Evolutionary conservation across 2,888 invertebrate species (phyloP), one percentile per base, ranked within the genome.

Genomic region (Lissonota sp.): DNA sequence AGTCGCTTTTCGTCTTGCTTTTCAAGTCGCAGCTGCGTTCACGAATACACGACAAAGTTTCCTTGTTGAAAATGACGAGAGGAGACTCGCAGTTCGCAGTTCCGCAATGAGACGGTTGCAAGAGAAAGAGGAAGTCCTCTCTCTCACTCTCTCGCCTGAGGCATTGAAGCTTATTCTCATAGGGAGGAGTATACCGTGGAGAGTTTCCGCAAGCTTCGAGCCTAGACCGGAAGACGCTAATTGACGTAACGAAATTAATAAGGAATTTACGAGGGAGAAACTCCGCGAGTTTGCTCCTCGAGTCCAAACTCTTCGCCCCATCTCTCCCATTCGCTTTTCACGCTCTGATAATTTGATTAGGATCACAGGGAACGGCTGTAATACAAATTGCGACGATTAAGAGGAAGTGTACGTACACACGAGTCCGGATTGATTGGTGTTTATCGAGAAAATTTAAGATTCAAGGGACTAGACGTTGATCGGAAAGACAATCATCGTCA

Each of bases 181-280:
- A 46, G 76, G 76, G 80, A 67, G 69, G 72, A n/a, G n/a, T n/a
- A n/a, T 67, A 72, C 57, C 72, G 57, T 64, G 58, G 69, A 58
- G 71, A 77, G 80, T 80, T 77, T 80, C 76, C 60, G 63, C 76
- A 51, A 80, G 80, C 67, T 73, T 73, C 77, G 62, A 76, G 80
- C 72, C 46, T 57, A 73, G 77, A 77, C 64, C 77, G 73, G 80
- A 80, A 77, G 77, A 77, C 73, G 77, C 77, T 80, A 80, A 80
- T 80, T 80, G 80, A 80, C 80, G 77, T 80, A 77, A 80, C 80
- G 80, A 80, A 80, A 80, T 80, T 80, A 80, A 80, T 80, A 80
- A 80, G 77, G 80, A 77, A 77, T 80, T 77, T 77, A 80, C 80
- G 75, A 75, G 67, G 75, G 71, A 57, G 66, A 77, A 82, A 69